Evolutionary conservation across 2,888 invertebrate genomes (phyloP), one percentile per base, ranked within the genome.

Genomic region (Luperina nickerlii): DNA sequence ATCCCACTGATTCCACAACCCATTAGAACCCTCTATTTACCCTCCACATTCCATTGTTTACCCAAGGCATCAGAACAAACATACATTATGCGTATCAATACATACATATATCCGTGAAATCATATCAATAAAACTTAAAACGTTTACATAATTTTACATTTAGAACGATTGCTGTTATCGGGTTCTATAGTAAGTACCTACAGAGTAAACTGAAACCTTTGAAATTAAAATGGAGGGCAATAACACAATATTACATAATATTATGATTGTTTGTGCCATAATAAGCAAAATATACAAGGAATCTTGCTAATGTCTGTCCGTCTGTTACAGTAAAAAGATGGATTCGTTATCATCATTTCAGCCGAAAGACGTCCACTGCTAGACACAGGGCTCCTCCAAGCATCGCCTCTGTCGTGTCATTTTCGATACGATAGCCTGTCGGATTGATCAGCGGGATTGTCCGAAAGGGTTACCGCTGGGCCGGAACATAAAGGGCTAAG

Each of bases 11-110:
- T 82, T 57, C 42, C 69, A 74, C 69, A 79, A 67, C 68, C 67
- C 70, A 88, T 82, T 80, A 75, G 57, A 63, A 45, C 73, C 88
- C 87, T 75, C 70, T 82, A 68, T 87, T 84, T 87, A 75, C 73
- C 79, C 71, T 66, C 51, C 42, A 51, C 51, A 78, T 65, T 63
- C 70, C 51, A 63, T 62, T 82, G 74, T 84, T 71, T 86, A 74
- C 67, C 11, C 20, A 24, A 51, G 51, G 45, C 74, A 71, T 74
- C 67, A 54, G 70, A 74, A 77, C 73, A 84, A 66, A 86, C 84
- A 78, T 27, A 78, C 78, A 86, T 85, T 85, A 80, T 15, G 54
- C 68, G 45, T 82, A 76, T 76, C 82, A 72, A 83, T 85, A 72
- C 75, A 85, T 65, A 81, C 70, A 81, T 60, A 72, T n/a, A 85